Conservation (phyloP, 2,113 vertebrate genomes). For the Oenanthe oenanthe region DNA sequence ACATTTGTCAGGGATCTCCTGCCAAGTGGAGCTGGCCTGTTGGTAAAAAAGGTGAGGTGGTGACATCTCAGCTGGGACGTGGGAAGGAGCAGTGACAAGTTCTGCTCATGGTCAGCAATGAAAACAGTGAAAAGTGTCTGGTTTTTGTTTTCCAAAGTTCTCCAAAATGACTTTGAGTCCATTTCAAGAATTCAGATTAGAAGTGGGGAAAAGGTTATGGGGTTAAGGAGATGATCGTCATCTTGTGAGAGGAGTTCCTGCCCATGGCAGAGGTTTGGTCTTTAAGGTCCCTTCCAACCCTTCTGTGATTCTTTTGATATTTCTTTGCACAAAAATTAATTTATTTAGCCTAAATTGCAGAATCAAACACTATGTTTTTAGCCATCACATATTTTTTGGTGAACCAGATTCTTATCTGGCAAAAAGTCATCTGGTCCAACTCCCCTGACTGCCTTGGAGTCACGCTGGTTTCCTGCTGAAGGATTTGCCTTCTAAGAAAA, state of each 20-base stretch:
- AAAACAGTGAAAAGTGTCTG: not conserved
- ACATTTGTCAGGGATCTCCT: not conserved
- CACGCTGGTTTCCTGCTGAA: not conserved
- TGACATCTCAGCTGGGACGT: not conserved
- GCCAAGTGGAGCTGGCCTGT: not conserved
- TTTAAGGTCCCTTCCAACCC: not conserved
- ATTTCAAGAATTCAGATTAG: not conserved
- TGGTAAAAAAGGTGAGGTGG: not conserved
- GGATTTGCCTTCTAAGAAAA: not conserved
- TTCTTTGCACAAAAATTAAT: not conserved
- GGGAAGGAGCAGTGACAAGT: not conserved
- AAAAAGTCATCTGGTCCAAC: not conserved
- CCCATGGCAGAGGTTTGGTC: not conserved
- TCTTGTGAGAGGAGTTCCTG: not conserved
- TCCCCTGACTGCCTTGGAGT: not conserved
- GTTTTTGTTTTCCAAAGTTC: not conserved
- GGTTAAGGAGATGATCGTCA: not conserved
- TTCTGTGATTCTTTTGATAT: not conserved
- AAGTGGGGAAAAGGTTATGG: not conserved
- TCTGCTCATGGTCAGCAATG: not conserved
- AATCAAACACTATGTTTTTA: not conserved
- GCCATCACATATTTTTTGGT: fast-evolving
- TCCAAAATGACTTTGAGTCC: not conserved
- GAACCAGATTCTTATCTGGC: not conserved
- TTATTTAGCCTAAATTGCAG: not conserved